Base-by-base conservation (phyloP, 2,113 vertebrate genomes). In the Neopipo cinnamomea region DNA sequence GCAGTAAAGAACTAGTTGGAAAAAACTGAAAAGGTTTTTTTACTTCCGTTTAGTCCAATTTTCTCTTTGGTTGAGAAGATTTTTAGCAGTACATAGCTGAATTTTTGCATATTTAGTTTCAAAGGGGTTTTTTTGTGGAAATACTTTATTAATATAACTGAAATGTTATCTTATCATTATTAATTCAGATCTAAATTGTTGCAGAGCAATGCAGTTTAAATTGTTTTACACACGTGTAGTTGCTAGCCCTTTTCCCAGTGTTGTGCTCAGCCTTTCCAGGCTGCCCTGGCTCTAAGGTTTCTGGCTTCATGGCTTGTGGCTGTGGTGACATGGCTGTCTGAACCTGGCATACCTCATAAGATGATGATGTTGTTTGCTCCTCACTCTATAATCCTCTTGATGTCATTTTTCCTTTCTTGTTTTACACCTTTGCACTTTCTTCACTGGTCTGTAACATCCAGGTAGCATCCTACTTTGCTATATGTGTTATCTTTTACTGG, bases 351-450 rank as follows among this genome's bases (percentile, higher is more conserved):
- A 33, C 18, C 33, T 70, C 30, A 44, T 49, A 28, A 14, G 17
- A 49, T 25, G 14, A 23, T 78, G 41, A n/a, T 65, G 3, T 6
- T 49, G 35, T 21, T 33, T 85, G 12, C 27, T 90, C 22, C 30
- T 59, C 1, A 0, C 4, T 18, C 30, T 68, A 1, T 0, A 2
- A 47, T 15, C 33, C 44, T 17, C 11, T 61, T 41, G 39, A 14
- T 55, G 20, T 35, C 8, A 47, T 53, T 66, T 80, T 53, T 14
- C 25, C 24, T 6, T 35, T 22, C 24, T 59, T 22, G 14, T 4
- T 81, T 78, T 67, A 33, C 3, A 44, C 33, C 16, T 76, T 55
- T 33, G 4, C 16, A 55, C n/a, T 27, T 5, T 85, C 52, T 88
- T 79, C 16, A 19, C 3, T 1, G 1, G 8, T 47, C 30, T 47